Conservation (phyloP, 1,140 invertebrate genomes). For the Sycophila sp. region DNA sequence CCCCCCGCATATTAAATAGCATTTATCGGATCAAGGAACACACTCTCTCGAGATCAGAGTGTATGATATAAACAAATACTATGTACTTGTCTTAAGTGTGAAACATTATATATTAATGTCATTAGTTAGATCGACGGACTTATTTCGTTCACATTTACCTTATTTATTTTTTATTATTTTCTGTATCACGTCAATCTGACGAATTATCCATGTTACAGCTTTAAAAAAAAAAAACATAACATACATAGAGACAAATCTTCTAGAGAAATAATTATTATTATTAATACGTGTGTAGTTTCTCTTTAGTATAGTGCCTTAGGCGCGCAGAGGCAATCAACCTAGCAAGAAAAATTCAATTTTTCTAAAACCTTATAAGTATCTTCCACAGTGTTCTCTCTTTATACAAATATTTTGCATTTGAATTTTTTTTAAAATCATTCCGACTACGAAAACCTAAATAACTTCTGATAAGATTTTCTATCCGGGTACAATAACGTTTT, state of each 20-base stretch:
- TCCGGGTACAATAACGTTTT: too few relatives aligned
- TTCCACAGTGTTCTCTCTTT: too few relatives aligned
- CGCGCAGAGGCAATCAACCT: background rate
- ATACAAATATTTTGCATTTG: too few relatives aligned
- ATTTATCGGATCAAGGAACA: constrained; percentile 27
- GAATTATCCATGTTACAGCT: constrained; percentile 4
- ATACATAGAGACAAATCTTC: constrained; percentile 11
- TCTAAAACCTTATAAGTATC: too few relatives aligned
- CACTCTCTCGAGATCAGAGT: constrained; percentile 37
- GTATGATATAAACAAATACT: constrained; percentile 38
- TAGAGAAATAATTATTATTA: constrained; percentile 10
- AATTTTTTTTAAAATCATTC: background rate
- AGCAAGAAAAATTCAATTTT: background rate
- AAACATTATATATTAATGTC: constrained; percentile 22
- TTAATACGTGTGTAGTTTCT: constrained; percentile 16
- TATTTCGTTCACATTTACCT: background rate
- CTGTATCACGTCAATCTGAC: background rate
- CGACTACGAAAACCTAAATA: too few relatives aligned
- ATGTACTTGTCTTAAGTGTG: constrained; percentile 37
- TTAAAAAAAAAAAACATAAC: constrained; percentile 3
- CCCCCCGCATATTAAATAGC: constrained; percentile 16
- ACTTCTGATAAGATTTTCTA: too few relatives aligned
- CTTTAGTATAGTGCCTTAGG: background rate
- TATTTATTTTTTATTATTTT: background rate
- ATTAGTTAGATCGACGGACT: constrained; percentile 31